Conservation (phyloP, 2,113 vertebrate species). For the Apistogramma diplotaenia region DNA sequence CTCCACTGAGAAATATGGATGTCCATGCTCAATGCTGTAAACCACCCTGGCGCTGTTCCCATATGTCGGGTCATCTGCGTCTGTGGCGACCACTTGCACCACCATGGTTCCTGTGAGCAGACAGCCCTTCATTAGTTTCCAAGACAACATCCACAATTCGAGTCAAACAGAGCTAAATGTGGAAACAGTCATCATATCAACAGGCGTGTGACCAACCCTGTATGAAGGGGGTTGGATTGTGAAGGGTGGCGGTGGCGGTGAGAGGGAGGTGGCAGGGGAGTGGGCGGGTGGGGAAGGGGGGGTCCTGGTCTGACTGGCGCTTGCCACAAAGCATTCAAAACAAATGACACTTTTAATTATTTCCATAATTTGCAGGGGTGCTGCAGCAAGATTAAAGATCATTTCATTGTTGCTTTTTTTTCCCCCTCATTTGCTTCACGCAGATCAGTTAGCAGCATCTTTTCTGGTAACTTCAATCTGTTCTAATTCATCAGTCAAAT, state of each 20-base stretch:
- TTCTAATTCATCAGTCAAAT: conserved; percentile 40
- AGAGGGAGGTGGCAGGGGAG: too few relatives aligned
- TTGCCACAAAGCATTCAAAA: conserved; percentile 14
- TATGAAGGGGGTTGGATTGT: conserved; percentile 19
- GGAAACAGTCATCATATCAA: conserved; percentile 42
- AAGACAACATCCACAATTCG: conserved; percentile 46
- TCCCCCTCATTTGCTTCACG: not conserved
- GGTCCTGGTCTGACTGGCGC: conserved; percentile 1
- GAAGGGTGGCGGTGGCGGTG: not conserved
- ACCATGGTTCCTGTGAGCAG: conserved; percentile 88
- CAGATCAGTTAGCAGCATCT: conserved; percentile 36
- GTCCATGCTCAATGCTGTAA: conserved; percentile 95
- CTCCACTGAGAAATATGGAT: conserved; percentile 97
- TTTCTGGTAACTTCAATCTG: conserved; percentile 45
- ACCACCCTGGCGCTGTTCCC: conserved; percentile 96
- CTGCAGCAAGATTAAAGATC: conserved; percentile 29
- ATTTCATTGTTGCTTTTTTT: conserved; percentile 25
- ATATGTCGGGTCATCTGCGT: conserved; percentile 95
- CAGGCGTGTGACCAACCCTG: conserved; percentile 44
- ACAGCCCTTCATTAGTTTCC: conserved; percentile 64
- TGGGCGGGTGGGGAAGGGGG: not conserved
- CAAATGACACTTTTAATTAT: conserved; percentile 4
- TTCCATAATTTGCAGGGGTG: conserved; percentile 5
- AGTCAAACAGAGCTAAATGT: conserved; percentile 59
- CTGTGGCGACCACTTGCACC: conserved; percentile 94